These are phyloP conservation scores for Rhimphoctona megacephalus DNA, from an alignment of 2,888 invertebrate genomes.

Conservation along the genomic window DNA sequence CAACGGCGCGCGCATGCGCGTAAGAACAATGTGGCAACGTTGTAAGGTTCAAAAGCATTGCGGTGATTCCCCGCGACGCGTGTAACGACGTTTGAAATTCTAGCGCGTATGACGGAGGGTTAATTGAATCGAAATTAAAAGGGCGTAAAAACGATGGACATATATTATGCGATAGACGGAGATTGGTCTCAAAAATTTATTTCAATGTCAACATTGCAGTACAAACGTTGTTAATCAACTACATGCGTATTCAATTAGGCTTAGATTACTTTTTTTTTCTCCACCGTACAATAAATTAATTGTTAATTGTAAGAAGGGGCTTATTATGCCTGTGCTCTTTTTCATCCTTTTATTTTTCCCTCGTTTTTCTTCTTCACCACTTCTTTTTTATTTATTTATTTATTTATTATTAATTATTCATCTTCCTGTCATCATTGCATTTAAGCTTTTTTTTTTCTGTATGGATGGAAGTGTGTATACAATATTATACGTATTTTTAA, in stretches of 20 bases:
- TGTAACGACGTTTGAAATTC: no score
- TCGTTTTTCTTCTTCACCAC: constrained; percentile 20
- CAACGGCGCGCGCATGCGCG: no score
- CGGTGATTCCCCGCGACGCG: no score
- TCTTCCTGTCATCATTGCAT: constrained; percentile 63
- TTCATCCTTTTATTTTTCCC: constrained; percentile 53
- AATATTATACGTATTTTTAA: constrained; percentile 70
- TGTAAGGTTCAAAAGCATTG: no score
- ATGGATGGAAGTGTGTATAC: constrained; percentile 72
- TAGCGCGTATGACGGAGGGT: no score
- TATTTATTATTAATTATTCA: constrained; percentile 49
- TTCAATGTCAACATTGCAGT: constrained; percentile 81
- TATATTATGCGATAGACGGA: constrained; percentile 26
- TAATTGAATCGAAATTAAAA: not conserved
- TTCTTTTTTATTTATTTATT: constrained; percentile 34
- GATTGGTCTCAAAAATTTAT: constrained; percentile 77
- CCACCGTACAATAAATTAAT: constrained; percentile 71
- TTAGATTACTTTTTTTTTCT: constrained; percentile 74
- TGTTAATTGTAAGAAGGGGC: constrained; percentile 68
- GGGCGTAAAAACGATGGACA: constrained; percentile 10
- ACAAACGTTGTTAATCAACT: constrained; percentile 80
- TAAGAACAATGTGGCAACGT: no score
- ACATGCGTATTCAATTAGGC: constrained; percentile 76
- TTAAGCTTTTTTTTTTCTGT: constrained; percentile 62
- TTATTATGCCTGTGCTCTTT: constrained; percentile 69